Evolutionary conservation across 1,140 invertebrate species (phyloP), one percentile per base, ranked within the genome.

Genomic region (Aphis craccivora): DNA sequence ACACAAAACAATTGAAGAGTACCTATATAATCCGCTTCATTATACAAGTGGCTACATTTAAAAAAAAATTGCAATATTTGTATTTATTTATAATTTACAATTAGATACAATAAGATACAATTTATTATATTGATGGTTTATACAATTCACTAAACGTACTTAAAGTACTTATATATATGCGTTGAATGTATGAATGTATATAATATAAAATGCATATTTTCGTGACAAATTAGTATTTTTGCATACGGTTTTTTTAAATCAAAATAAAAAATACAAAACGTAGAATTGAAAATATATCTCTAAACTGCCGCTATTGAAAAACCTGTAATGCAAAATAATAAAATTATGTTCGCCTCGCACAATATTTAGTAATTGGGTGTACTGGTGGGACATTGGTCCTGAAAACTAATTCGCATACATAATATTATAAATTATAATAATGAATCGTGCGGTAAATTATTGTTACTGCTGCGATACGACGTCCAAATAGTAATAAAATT

Each of bases 151-250:
- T 76, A 6, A 35, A 67, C n/a, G 11, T 67, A 67, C 53, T 23
- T 23, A 23, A 11, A 67, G 2, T 8, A 60, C 25, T 0, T 4
- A 18, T 18, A 18, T n/a, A 35, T n/a, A 9, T 67, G 30, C 30
- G 30, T 76, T 18, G n/a, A 76, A 76, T 76, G 30, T 76, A 8
- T 55, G 25, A 9, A 9, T 60, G 23, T 67, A 0, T 5, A n/a
- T 30, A 9, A n/a, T 67, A n/a, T 18, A 20, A n/a, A 76, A 76
- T 18, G 60, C 60, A 83, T 83, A 83, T 40, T 40, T 83, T 23
- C 37, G 35, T 83, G 81, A 20, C 37, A 83, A 83, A 83, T 83
- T 83, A 83, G 22, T 83, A 83, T 83, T 83, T 83, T 83, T 83
- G 81, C 35, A 83, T 83, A 83, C 7, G 81, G 11, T 45, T 51